Evolutionary conservation across 2,888 invertebrate species (phyloP).

Genomic region (Aphodius sticticus): DNA sequence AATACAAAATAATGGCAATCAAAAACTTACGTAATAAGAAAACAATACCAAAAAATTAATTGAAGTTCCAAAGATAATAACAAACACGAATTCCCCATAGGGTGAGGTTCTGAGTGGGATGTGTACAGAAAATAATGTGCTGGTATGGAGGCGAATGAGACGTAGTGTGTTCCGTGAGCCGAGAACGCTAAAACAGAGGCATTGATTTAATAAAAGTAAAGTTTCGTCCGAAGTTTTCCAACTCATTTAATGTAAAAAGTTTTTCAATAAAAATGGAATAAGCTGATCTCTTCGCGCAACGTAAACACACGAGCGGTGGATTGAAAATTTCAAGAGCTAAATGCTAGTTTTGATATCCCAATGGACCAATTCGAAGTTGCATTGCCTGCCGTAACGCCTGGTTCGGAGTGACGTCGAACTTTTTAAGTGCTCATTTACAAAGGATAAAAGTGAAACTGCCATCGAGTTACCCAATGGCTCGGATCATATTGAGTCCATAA

Average conservation of each 20-base stretch:
- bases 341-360: slow-evolving; percentile 4
- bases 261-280: slow-evolving; percentile 25
- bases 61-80: not conserved
- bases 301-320: not conserved
- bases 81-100: not conserved
- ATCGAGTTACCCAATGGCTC: not conserved
- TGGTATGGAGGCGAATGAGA: not conserved
- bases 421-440: not conserved
- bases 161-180: not conserved
- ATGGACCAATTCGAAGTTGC: not conserved
- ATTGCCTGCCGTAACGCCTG: not conserved
- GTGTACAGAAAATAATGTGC: not conserved
- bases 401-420: not conserved
- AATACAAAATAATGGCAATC: not conserved
- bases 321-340: slow-evolving; percentile 4
- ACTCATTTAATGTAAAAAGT: slow-evolving; percentile 19
- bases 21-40: not conserved
- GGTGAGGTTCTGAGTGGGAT: not conserved
- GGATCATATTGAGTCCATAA: not conserved
- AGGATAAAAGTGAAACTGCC: slow-evolving; percentile 4
- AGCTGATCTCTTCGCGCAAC: slow-evolving; percentile 9
- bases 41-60: not conserved
- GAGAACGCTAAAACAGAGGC: not conserved
- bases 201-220: slow-evolving; percentile 13
- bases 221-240: slow-evolving; percentile 12